These are phyloP conservation scores for Zaprionus tsacasi DNA, from an alignment of 1,140 invertebrate genomes.

Conservation along the genomic window DNA sequence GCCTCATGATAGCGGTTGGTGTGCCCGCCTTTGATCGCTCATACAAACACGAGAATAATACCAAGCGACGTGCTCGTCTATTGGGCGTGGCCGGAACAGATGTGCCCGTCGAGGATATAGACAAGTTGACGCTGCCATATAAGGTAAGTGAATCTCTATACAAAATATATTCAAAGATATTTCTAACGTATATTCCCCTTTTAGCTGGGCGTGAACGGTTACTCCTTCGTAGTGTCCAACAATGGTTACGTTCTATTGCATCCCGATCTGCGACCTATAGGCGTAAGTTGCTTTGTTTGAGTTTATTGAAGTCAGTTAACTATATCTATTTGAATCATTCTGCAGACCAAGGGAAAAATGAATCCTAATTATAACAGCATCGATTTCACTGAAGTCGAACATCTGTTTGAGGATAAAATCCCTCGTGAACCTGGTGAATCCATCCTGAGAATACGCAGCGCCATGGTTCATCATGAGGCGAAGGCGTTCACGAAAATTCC, in stretches of 20 bases:
- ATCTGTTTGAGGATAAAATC: slow-evolving; percentile 88
- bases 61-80: slow-evolving; percentile 88
- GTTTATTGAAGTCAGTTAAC: neutral
- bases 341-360: slow-evolving; percentile 86
- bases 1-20: slow-evolving; percentile 92
- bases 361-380: slow-evolving; percentile 98
- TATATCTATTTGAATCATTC: neutral
- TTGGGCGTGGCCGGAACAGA: slow-evolving; percentile 97
- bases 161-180: neutral
- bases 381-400: slow-evolving; percentile 97
- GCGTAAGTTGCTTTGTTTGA: slow-evolving; percentile 86
- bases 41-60: slow-evolving; percentile 86
- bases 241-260: slow-evolving; percentile 96
- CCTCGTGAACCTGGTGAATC: slow-evolving; percentile 85
- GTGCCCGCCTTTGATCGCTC: slow-evolving; percentile 93
- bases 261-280: slow-evolving; percentile 89
- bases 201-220: slow-evolving; percentile 97
- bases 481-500: slow-evolving; percentile 88
- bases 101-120: slow-evolving; percentile 95
- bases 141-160: slow-evolving; percentile 84
- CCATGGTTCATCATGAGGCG: slow-evolving; percentile 89
- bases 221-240: slow-evolving; percentile 97
- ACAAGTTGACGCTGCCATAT: slow-evolving; percentile 93
- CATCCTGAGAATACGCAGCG: slow-evolving; percentile 87
- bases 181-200: slow-evolving; percentile 25